phyloP scores from a whole-genome alignment of 2,113 vertebrate species.

The Mustela nigripes region DNA sequence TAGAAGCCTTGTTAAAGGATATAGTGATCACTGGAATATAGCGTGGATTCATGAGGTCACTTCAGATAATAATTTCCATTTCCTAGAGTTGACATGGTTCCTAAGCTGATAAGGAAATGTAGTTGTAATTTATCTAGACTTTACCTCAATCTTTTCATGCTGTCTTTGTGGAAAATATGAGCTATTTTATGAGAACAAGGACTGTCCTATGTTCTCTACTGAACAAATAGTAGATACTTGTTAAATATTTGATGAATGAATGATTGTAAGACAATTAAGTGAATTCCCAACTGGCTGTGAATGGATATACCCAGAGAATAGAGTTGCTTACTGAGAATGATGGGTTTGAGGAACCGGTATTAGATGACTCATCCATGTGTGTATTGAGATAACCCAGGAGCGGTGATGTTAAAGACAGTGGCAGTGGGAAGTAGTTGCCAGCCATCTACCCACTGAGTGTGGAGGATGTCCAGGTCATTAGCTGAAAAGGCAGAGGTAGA shows the following conservation, averaged over 20 bases:
- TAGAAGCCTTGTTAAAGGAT: background rate
- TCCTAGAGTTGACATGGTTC: conserved; percentile 39
- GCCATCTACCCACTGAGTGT: background rate
- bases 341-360: conserved; percentile 14
- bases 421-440: background rate
- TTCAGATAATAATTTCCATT: background rate
- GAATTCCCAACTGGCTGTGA: conserved; percentile 48
- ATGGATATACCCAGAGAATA: background rate
- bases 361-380: background rate
- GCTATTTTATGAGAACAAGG: conserved; percentile 46
- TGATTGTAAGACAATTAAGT: conserved; percentile 44
- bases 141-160: conserved; percentile 39
- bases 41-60: background rate
- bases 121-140: background rate
- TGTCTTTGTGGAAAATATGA: conserved; percentile 62
- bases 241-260: conserved; percentile 61
- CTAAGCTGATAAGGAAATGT: background rate
- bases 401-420: background rate
- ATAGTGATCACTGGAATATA: background rate
- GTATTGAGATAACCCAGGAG: background rate
- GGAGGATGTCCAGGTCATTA: background rate
- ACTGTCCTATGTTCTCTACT: conserved; percentile 29
- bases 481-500: background rate
- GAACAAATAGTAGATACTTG: conserved; percentile 40
- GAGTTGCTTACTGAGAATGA: background rate